Evolutionary conservation across 2,797 vertebrate species (phyloP).

Genomic region (Pristis pectinata): DNA sequence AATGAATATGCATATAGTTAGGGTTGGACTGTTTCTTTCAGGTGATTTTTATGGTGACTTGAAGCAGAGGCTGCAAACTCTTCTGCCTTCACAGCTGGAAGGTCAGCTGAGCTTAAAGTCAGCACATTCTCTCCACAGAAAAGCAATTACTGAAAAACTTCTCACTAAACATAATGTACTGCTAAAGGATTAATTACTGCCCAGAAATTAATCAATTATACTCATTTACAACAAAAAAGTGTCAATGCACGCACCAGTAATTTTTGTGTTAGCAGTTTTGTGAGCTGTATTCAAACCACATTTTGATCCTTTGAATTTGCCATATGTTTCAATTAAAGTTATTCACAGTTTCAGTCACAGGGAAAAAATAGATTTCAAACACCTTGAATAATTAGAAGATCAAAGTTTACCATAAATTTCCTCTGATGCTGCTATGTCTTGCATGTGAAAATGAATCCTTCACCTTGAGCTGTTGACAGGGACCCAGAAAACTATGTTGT

Average conservation of each 20-base stretch:
- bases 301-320: background rate
- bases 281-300: background rate
- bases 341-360: conserved; percentile 7
- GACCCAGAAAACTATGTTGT: conserved; percentile 1
- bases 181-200: background rate
- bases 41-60: background rate
- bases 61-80: too few relatives aligned
- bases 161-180: background rate
- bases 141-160: background rate
- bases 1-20: too few relatives aligned
- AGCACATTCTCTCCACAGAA: background rate
- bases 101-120: background rate
- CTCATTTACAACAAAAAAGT: background rate
- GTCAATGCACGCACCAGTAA: background rate
- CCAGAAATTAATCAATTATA: conserved; percentile 14
- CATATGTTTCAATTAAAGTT: background rate
- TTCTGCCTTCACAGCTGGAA: background rate
- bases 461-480: conserved; percentile 26
- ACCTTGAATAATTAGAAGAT: conserved; percentile 31
- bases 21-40: background rate
- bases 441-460: conserved; percentile 32
- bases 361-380: background rate
- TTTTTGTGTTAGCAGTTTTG: background rate
- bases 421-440: background rate
- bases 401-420: conserved; percentile 23